Evolutionary conservation across 2,113 vertebrate species (phyloP).

Genomic region (Apaloderma vittatum): DNA sequence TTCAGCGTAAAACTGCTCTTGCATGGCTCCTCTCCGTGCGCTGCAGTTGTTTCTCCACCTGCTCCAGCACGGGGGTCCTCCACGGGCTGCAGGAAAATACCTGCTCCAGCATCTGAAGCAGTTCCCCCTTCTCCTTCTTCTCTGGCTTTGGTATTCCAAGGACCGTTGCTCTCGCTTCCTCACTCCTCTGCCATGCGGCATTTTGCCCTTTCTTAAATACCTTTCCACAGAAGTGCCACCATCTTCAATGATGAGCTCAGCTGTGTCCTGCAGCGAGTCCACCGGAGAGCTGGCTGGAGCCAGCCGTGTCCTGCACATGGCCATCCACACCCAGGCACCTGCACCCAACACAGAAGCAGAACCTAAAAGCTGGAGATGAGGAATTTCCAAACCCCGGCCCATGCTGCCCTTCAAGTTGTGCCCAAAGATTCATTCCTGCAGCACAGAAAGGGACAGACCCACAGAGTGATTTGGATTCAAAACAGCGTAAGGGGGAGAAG

Average conservation of each 20-base stretch:
- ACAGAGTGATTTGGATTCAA: background rate
- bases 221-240: background rate
- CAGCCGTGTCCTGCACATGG: background rate
- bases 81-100: background rate
- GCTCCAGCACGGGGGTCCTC: background rate
- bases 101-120: background rate
- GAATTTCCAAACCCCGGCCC: background rate
- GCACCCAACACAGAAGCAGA: background rate
- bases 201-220: background rate
- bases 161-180: background rate
- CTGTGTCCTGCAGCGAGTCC: accelerated
- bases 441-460: background rate
- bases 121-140: background rate
- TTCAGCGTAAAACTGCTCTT: background rate
- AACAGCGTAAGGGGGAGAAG: background rate
- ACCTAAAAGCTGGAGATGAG: background rate
- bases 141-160: background rate
- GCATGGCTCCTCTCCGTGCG: background rate
- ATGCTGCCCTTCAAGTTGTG: background rate
- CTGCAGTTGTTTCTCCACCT: background rate
- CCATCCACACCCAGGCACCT: background rate
- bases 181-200: background rate
- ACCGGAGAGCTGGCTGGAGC: background rate
- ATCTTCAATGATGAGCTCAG: background rate
- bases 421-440: background rate